These are phyloP conservation scores for Pipistrellus pygmaeus DNA, from an alignment of 2,797 vertebrate species.

Conservation along the genomic window DNA sequence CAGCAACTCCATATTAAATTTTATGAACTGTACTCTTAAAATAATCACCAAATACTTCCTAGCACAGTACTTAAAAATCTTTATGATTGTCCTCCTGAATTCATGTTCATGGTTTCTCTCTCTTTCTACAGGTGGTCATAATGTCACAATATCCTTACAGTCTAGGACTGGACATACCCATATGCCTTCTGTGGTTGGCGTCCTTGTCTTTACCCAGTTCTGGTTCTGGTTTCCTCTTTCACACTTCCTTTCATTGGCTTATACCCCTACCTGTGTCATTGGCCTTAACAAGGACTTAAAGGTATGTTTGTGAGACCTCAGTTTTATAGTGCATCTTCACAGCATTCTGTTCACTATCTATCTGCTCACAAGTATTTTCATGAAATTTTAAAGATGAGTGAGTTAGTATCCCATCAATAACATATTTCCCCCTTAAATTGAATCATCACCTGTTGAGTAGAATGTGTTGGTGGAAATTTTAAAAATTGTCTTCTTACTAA, in stretches of 20 bases:
- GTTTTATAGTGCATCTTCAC: background rate
- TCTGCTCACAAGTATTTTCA: background rate
- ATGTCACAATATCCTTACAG: constrained; percentile 98
- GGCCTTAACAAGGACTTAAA: constrained; percentile 99
- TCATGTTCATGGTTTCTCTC: constrained; percentile 24
- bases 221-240: constrained; percentile 99
- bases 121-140: constrained; percentile 94
- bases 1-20: background rate
- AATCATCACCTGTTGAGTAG: background rate
- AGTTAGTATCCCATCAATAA: background rate
- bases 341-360: background rate
- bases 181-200: constrained; percentile 98
- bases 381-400: no score
- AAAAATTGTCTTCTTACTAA: constrained; percentile 23
- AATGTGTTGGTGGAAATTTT: constrained; percentile 22
- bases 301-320: constrained; percentile 86
- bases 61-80: constrained; percentile 1
- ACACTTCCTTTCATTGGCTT: constrained; percentile 97
- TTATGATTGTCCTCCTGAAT: background rate
- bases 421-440: constrained; percentile 18
- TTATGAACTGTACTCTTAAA: background rate
- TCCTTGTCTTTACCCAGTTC: constrained; percentile 99
- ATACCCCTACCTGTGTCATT: constrained; percentile 98
- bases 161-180: constrained; percentile 99
- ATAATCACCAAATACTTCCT: constrained; percentile 42